Base-by-base conservation (phyloP, 2,888 invertebrate genomes). In the Chloroclystis v-ata region DNA sequence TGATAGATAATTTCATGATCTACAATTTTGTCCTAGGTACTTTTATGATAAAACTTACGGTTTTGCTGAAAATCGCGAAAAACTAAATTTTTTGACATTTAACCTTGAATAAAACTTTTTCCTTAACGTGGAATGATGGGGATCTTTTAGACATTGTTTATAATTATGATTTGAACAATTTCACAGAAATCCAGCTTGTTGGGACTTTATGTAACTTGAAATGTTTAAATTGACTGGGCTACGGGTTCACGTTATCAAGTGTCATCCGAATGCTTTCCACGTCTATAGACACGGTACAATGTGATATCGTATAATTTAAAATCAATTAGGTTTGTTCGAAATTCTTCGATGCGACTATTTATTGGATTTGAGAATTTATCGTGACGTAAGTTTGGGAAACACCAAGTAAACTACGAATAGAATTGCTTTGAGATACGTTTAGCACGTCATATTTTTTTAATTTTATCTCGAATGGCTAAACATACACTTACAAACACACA, bases 221-320 rank as follows among this genome's bases (percentile, higher is more conserved):
- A 51, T 39, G 56, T 57, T 53, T 53, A 59, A 43, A 51, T 39
- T 49, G 56, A 60, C 57, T 54, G 59, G 59, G 54, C 63, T 60
- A 62, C 66, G 63, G 63, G 60, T 60, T 60, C 63, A 44, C 54
- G 59, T 54, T 68, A 72, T 68, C 67, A 60, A 45, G 56, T 65
- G 60, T 65, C 60, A 69, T 70, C 61, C 65, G 56, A 64, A 72
- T 67, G 67, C 69, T 61, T 66, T 61, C 56, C 72, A 70, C 69
- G 69, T 68, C 52, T 58, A 65, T 65, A 61, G 53, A 62, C 61
- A 58, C 52, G 57, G 54, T 57, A 65, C 68, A 68, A 60, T 69
- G 61, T 69, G 61, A 66, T 67, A 63, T 57, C 60, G 67, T 67
- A 68, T 70, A 70, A 73, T 71, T 72, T 71, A 69, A 67, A 72